Evolutionary conservation across 2,113 vertebrate species (phyloP).

Genomic region (Bufo gargarizans): DNA sequence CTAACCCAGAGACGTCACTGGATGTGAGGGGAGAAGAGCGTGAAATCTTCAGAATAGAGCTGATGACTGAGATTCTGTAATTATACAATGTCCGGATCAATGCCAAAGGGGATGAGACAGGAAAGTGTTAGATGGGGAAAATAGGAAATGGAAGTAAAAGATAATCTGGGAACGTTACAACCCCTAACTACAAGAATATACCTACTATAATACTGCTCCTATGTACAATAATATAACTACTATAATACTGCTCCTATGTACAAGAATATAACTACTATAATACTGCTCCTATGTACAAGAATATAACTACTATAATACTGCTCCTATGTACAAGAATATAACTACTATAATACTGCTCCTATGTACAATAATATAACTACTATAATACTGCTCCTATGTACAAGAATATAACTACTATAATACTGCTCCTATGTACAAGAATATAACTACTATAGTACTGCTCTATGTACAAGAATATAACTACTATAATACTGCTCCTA

Average conservation of each 20-base stretch:
- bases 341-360: neutral
- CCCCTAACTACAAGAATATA: neutral
- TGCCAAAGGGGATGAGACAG: neutral
- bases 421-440: neutral
- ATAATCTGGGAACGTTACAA: neutral
- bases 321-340: neutral
- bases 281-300: neutral
- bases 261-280: constrained; percentile 10
- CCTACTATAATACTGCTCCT: neutral
- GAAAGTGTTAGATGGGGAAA: neutral
- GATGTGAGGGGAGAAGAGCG: neutral
- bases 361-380: too few species aligned
- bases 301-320: too few species aligned
- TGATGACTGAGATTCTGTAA: neutral
- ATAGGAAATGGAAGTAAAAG: neutral
- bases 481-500: constrained; percentile 10
- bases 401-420: too few species aligned
- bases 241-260: constrained; percentile 1
- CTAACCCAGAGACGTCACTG: neutral
- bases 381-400: too few species aligned
- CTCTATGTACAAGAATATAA: neutral
- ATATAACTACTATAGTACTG: constrained; percentile 6
- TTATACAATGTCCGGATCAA: neutral
- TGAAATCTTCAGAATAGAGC: neutral
- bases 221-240: neutral